Percentiles rank a stretch among this genome's conserved stretches.
These are phyloP conservation scores for Octonoba sinensis DNA, from an alignment of 2,888 invertebrate species.

Conservation along the genomic window DNA sequence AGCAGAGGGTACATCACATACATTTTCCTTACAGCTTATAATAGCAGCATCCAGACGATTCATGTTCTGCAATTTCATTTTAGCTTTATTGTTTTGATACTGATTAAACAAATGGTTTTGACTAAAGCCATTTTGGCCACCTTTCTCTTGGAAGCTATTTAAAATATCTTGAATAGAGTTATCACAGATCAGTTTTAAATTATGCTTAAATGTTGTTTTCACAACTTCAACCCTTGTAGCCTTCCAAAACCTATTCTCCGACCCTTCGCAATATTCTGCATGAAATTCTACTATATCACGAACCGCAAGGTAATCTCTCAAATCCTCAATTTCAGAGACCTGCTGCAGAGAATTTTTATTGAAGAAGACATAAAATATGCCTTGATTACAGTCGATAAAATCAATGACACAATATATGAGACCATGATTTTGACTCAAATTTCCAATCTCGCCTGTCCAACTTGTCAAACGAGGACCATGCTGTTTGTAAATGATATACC, in stretches of 20 bases:
- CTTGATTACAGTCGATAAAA: constrained; percentile 7
- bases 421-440: constrained; percentile 10
- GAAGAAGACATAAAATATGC: constrained; percentile 32
- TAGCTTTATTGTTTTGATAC: too few species aligned
- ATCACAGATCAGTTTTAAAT: constrained; percentile 1
- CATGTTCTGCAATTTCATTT: too few species aligned
- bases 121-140: too few species aligned
- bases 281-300: constrained; percentile 44
- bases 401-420: constrained; percentile 36
- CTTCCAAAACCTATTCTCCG: constrained; percentile 19
- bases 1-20: too few species aligned
- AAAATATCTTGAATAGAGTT: neutral
- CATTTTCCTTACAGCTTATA: too few species aligned
- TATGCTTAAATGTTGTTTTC: constrained; percentile 5
- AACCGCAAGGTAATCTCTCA: constrained; percentile 12
- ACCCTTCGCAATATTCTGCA: constrained; percentile 23
- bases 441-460: constrained; percentile 38
- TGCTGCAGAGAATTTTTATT: constrained; percentile 23
- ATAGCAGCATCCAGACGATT: too few species aligned
- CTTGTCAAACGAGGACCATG: constrained; percentile 6
- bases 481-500: neutral
- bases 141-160: neutral
- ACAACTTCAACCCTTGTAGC: constrained; percentile 29
- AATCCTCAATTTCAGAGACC: constrained; percentile 15
- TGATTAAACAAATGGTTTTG: too few species aligned